Conservation (phyloP, 2,797 vertebrate species). For the Cirrhinus molitorella region DNA sequence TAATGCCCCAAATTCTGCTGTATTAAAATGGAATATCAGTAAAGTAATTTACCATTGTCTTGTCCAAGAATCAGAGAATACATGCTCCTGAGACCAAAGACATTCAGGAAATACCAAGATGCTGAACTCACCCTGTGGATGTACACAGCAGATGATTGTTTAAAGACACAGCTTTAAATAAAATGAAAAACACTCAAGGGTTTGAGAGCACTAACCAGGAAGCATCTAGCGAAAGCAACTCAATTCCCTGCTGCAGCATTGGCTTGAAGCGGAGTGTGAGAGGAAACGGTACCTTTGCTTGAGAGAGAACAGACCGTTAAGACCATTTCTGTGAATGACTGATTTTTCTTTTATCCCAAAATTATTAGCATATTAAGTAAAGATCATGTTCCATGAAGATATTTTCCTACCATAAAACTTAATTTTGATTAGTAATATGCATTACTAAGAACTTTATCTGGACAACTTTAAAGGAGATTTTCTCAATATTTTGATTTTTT, state of each 20-base stretch:
- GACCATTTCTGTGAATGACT: no score
- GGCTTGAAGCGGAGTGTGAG: conserved; percentile 98
- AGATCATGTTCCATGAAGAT: no score
- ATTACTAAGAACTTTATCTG: no score
- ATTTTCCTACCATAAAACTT: no score
- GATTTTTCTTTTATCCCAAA: no score
- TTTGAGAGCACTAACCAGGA: conserved; percentile 87
- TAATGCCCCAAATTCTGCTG: not conserved
- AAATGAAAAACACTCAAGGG: not conserved
- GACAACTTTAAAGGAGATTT: no score
- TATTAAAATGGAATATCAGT: not conserved
- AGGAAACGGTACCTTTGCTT: conserved; percentile 98
- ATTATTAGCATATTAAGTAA: no score
- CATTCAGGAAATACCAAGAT: conserved; percentile 99
- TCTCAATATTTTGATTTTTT: no score
- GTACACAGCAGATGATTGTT: conserved; percentile 41
- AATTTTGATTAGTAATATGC: no score
- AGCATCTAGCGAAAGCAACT: conserved; percentile 95
- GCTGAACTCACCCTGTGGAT: conserved; percentile 94
- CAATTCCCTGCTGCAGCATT: conserved; percentile 98
- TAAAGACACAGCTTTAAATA: not conserved
- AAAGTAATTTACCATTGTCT: conserved; percentile 90
- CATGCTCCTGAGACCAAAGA: conserved; percentile 99
- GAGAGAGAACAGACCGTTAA: conserved; percentile 10
- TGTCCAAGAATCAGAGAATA: conserved; percentile 98